phyloP scores from a whole-genome alignment of 1,140 invertebrate species.

The Sitophilus oryzae region DNA sequence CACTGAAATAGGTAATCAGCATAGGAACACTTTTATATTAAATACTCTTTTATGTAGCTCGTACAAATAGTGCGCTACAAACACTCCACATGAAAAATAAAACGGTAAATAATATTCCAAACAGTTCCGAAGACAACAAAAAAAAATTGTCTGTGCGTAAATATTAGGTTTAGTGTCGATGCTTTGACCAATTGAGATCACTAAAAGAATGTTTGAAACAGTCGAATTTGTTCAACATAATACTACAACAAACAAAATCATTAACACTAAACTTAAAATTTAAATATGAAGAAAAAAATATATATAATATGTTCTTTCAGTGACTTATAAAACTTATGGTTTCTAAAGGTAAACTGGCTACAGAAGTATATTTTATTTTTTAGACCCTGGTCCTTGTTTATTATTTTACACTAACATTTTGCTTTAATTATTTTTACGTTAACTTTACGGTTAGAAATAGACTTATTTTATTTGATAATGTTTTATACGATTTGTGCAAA shows the following conservation, averaged over 20 bases:
- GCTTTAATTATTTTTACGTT: conserved; percentile 8
- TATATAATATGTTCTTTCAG: too few relatives aligned
- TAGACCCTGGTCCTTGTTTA: conserved; percentile 25
- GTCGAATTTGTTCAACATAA: too few relatives aligned
- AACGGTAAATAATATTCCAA: conserved; percentile 42
- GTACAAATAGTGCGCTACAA: conserved; percentile 39
- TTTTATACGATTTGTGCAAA: neutral
- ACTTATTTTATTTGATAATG: neutral
- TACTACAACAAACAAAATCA: too few relatives aligned
- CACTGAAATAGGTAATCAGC: conserved; percentile 42
- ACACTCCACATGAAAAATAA: conserved; percentile 39
- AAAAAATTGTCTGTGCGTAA: neutral
- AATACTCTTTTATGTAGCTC: conserved; percentile 35
- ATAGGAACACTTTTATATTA: conserved; percentile 41
- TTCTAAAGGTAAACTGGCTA: conserved; percentile 22
- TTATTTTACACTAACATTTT: conserved; percentile 19
- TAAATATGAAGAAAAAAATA: too few relatives aligned
- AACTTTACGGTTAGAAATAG: too few relatives aligned
- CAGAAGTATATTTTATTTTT: conserved; percentile 6
- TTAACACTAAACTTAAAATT: too few relatives aligned
- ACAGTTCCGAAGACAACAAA: conserved; percentile 39
- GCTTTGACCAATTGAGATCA: neutral
- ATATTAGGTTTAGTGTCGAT: neutral
- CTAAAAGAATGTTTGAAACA: too few relatives aligned
- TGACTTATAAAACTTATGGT: too few relatives aligned